Percentiles rank a stretch among this genome's conserved stretches.
phyloP scores from a whole-genome alignment of 2,888 invertebrate genomes.

The Acanthacorydalis orientalis region DNA sequence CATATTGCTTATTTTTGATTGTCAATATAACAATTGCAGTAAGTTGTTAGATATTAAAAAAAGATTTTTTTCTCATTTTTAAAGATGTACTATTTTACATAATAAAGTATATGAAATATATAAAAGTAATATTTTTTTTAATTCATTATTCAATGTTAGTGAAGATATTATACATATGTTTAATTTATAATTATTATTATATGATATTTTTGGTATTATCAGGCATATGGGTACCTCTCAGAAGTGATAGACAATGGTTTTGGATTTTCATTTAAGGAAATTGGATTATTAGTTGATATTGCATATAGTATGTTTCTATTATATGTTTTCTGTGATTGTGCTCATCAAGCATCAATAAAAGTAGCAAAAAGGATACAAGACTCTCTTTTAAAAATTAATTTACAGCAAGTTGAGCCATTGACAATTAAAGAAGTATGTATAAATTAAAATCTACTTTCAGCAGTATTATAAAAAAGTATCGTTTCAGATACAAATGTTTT shows the following conservation, averaged over 20 bases:
- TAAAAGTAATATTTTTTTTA: too few species aligned
- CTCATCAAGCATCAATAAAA: constrained; percentile 43
- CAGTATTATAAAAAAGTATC: constrained; percentile 9
- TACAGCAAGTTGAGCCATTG: constrained; percentile 36
- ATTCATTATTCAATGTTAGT: too few species aligned
- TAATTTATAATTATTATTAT: too few species aligned
- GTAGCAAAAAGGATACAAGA: constrained; percentile 47
- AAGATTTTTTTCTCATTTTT: too few species aligned
- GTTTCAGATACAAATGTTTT: constrained; percentile 44
- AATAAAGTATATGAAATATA: too few species aligned
- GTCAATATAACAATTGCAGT: constrained; percentile 48
- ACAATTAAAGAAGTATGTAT: constrained; percentile 39
- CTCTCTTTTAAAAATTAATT: constrained; percentile 37
- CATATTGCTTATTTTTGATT: constrained; percentile 48
- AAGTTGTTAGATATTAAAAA: constrained; percentile 10
- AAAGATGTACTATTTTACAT: too few species aligned
- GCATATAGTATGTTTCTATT: constrained; percentile 41
- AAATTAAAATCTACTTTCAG: not conserved
- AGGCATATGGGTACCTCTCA: constrained; percentile 45
- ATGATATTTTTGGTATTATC: not conserved
- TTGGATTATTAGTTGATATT: constrained; percentile 44
- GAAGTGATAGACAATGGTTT: constrained; percentile 51
- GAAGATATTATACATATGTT: too few species aligned
- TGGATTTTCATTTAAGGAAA: constrained; percentile 46
- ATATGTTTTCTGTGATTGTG: constrained; percentile 48